Conservation (phyloP, 1,140 invertebrate species). For the Proales similis region DNA sequence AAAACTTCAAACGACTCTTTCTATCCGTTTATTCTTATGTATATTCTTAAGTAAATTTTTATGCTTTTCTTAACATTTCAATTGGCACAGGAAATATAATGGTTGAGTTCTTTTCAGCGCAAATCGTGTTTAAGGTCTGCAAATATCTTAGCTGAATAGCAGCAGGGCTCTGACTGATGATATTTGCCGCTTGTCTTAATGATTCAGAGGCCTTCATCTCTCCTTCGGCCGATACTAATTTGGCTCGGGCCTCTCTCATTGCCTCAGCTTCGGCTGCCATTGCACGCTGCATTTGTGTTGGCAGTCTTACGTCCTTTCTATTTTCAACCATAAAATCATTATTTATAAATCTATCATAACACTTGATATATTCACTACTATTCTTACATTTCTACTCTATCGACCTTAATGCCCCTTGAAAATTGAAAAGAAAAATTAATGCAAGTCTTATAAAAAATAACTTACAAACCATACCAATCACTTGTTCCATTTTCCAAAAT, state of each 20-base stretch:
- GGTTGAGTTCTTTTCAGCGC: slow-evolving; percentile 93
- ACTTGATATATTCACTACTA: too few relatives aligned
- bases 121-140: slow-evolving; percentile 84
- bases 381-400: slow-evolving; percentile 36
- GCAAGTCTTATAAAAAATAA: not conserved
- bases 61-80: slow-evolving; percentile 69
- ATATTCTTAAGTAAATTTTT: too few relatives aligned
- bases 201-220: slow-evolving; percentile 33
- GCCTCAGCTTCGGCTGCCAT: slow-evolving; percentile 50
- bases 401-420: slow-evolving; percentile 26
- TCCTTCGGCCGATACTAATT: slow-evolving; percentile 40
- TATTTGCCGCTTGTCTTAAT: slow-evolving; percentile 32
- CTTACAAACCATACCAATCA: not conserved
- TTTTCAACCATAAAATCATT: too few relatives aligned
- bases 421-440: not conserved
- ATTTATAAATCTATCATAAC: too few relatives aligned
- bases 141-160: slow-evolving; percentile 70
- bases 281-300: slow-evolving; percentile 43
- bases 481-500: slow-evolving; percentile 21
- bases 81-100: slow-evolving; percentile 93
- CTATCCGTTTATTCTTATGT: too few relatives aligned
- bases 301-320: slow-evolving; percentile 42
- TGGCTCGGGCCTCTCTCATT: slow-evolving; percentile 46
- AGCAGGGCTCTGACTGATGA: slow-evolving; percentile 57
- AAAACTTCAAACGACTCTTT: too few relatives aligned